phyloP scores from a whole-genome alignment of 2,113 vertebrate species.

The Petromus typicus region DNA sequence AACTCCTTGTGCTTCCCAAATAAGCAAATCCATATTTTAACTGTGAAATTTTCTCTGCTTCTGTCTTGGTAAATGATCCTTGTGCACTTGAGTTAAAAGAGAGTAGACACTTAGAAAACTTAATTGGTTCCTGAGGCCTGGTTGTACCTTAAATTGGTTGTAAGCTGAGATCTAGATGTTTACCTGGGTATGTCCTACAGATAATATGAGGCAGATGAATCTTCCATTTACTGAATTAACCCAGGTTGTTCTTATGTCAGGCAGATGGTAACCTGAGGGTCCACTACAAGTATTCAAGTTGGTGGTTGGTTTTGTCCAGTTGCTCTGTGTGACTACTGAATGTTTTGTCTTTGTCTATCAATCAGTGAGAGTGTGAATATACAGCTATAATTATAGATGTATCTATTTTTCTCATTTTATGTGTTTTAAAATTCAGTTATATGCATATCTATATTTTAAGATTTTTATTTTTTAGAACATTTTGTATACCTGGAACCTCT shows the following conservation, averaged over 20 bases:
- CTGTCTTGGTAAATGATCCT: neutral
- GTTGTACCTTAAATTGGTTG: too few relatives aligned
- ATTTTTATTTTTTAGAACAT: neutral
- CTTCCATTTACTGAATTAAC: too few relatives aligned
- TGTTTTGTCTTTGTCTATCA: neutral
- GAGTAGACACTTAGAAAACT: too few relatives aligned
- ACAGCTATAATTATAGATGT: neutral
- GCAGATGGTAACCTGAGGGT: too few relatives aligned
- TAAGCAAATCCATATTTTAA: neutral
- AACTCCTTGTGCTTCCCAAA: neutral
- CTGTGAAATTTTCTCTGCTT: neutral
- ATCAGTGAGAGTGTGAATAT: neutral
- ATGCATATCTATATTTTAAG: neutral
- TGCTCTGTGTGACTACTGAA: neutral
- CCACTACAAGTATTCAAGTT: neutral
- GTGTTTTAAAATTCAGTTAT: constrained; percentile 10
- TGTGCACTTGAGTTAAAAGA: neutral
- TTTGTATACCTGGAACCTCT: neutral
- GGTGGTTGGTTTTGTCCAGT: neutral
- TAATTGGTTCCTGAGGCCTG: too few relatives aligned
- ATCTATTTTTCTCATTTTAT: neutral
- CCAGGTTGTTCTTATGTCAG: too few relatives aligned
- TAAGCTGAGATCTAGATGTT: too few relatives aligned
- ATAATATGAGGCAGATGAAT: too few relatives aligned
- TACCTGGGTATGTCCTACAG: too few relatives aligned